Evolutionary conservation across 1,140 invertebrate species (phyloP).

Genomic region (Pemphigus obesinymphae): DNA sequence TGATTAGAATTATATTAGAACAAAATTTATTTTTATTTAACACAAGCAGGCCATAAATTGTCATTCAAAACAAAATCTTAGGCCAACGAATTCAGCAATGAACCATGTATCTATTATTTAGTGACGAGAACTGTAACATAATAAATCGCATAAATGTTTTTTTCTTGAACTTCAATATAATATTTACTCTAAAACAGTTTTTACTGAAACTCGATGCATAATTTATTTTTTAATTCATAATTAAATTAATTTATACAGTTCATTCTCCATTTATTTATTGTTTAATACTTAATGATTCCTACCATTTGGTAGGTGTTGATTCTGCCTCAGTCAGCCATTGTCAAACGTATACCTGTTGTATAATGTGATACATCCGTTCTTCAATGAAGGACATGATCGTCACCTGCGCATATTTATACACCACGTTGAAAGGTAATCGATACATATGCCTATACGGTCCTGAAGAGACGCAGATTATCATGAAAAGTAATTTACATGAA

Average conservation of each 20-base stretch:
- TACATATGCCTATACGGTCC: constrained; percentile 39
- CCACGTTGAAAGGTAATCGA: constrained; percentile 41
- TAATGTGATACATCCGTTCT: constrained; percentile 20
- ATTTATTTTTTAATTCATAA: constrained; percentile 20
- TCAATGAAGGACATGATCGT: constrained; percentile 39
- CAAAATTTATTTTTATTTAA: neutral
- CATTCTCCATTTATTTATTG: constrained; percentile 39
- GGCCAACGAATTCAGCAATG: constrained; percentile 32
- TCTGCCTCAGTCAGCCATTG: constrained; percentile 31
- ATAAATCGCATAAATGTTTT: constrained; percentile 28
- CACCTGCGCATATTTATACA: constrained; percentile 41
- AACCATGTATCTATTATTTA: constrained; percentile 20
- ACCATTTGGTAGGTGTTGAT: constrained; percentile 39
- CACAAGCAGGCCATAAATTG: constrained; percentile 13
- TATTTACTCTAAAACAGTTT: constrained; percentile 30
- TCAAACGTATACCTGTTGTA: constrained; percentile 39
- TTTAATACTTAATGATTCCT: constrained; percentile 40
- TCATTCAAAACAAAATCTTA: constrained; percentile 18
- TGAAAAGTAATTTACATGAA: constrained; percentile 34
- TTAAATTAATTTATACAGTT: constrained; percentile 28
- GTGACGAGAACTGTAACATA: constrained; percentile 29
- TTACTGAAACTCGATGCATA: constrained; percentile 38
- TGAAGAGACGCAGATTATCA: constrained; percentile 41
- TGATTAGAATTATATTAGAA: constrained; percentile 14
- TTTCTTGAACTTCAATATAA: constrained; percentile 21